Evolutionary conservation across 2,113 vertebrate species (phyloP).

Genomic region (Ranitomeya variabilis): DNA sequence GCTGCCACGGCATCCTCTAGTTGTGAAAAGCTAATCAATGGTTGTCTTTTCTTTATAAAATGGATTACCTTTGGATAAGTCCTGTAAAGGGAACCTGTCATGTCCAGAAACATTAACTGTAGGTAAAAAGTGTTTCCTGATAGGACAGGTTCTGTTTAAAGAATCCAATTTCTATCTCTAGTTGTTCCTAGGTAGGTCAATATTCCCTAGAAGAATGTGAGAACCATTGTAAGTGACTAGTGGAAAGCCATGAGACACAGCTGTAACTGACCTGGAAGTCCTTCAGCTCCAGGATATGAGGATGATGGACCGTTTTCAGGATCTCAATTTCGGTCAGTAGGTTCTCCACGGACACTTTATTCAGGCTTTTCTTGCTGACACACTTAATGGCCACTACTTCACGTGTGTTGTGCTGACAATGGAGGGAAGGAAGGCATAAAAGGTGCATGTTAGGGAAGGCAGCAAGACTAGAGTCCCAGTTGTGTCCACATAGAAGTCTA

Average conservation of each 20-base stretch:
- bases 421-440: background rate
- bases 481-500: no score
- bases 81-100: no score
- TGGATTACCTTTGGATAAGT: no score
- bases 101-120: no score
- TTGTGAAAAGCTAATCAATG: no score
- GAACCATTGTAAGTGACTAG: no score
- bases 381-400: constrained; percentile 96
- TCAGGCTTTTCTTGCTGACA: constrained; percentile 90
- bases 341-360: constrained; percentile 90
- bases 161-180: no score
- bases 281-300: constrained; percentile 92
- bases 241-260: background rate
- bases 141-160: no score
- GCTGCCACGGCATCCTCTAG: no score
- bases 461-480: background rate
- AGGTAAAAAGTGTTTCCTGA: no score
- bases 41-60: no score
- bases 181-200: background rate
- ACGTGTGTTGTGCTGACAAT: constrained; percentile 78
- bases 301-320: constrained; percentile 88
- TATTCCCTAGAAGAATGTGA: background rate
- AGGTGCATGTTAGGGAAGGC: background rate
- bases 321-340: constrained; percentile 95
- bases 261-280: constrained; percentile 88